Conservation (phyloP, 2,888 invertebrate species). For the Zygothrica quintamaculata region DNA sequence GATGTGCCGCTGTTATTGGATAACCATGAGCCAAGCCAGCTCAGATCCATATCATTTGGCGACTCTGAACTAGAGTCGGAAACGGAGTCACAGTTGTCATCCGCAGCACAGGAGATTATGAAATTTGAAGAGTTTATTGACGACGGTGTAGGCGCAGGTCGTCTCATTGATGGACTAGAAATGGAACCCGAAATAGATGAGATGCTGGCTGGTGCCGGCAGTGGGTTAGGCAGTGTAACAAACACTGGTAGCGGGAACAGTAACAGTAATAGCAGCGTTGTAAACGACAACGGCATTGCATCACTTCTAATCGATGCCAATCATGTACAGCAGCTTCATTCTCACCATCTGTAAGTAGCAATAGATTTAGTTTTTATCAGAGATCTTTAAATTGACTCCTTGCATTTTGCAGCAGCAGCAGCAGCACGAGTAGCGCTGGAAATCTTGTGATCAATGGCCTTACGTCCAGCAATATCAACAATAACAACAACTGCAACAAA, state of each 20-base stretch:
- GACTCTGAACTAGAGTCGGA: slow-evolving; percentile 82
- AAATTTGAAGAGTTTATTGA: slow-evolving; percentile 82
- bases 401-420: slow-evolving; percentile 31
- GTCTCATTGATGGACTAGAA: slow-evolving; percentile 80
- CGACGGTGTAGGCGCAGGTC: slow-evolving; percentile 80
- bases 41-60: slow-evolving; percentile 69
- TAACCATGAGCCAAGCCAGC: slow-evolving; percentile 39
- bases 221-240: slow-evolving; percentile 63
- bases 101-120: slow-evolving; percentile 81
- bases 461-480: slow-evolving; percentile 80
- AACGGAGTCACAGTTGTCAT: slow-evolving; percentile 81
- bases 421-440: slow-evolving; percentile 62
- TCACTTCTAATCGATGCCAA: slow-evolving; percentile 60
- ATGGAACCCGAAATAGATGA: slow-evolving; percentile 82
- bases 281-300: slow-evolving; percentile 59
- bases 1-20: slow-evolving; percentile 43
- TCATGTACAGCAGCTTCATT: slow-evolving; percentile 49
- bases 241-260: slow-evolving; percentile 65
- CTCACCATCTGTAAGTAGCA: slow-evolving; percentile 66
- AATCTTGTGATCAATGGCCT: slow-evolving; percentile 81
- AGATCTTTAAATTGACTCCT: not conserved
- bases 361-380: not conserved
- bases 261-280: slow-evolving; percentile 63
- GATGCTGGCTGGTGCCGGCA: slow-evolving; percentile 63
- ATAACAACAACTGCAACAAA: slow-evolving; percentile 55